Evolutionary conservation across 2,797 vertebrate genomes (phyloP).

Genomic region (Betta splendens): DNA sequence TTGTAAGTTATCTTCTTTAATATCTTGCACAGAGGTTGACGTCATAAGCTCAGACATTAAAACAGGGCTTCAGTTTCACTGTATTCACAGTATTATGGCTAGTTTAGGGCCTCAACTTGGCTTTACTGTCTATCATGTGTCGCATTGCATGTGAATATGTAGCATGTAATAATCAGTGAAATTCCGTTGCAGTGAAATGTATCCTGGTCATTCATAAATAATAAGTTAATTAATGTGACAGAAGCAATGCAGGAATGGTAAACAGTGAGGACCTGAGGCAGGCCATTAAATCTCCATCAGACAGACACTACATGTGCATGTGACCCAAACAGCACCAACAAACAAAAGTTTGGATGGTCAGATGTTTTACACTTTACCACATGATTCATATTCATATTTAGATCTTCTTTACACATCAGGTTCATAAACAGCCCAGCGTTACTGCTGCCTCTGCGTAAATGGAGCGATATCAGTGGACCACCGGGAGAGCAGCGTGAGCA

Average conservation of each 20-base stretch:
- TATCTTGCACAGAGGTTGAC: not conserved
- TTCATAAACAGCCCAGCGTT: not conserved
- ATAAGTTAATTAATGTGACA: constrained; percentile 8
- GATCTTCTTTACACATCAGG: not conserved
- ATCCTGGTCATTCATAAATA: constrained; percentile 1
- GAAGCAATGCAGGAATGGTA: not conserved
- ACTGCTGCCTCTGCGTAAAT: not conserved
- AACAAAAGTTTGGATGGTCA: not conserved
- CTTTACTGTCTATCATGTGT: no score
- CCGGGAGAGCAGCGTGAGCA: not conserved
- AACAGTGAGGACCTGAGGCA: constrained; percentile 11
- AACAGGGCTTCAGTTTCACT: no score
- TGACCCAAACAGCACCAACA: not conserved
- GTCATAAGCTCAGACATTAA: not conserved
- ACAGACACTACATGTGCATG: constrained; percentile 1
- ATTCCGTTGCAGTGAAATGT: not conserved
- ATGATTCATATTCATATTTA: not conserved
- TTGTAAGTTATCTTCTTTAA: not conserved
- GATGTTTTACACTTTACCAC: not conserved
- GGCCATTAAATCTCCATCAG: constrained; percentile 15
- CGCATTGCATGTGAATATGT: no score
- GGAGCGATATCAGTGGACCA: not conserved
- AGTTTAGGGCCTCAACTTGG: no score
- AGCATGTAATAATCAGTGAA: constrained; percentile 5
- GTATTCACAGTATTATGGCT: no score